Evolutionary conservation across 1,140 invertebrate genomes (phyloP).

Genomic region (Drosophila takahashii): DNA sequence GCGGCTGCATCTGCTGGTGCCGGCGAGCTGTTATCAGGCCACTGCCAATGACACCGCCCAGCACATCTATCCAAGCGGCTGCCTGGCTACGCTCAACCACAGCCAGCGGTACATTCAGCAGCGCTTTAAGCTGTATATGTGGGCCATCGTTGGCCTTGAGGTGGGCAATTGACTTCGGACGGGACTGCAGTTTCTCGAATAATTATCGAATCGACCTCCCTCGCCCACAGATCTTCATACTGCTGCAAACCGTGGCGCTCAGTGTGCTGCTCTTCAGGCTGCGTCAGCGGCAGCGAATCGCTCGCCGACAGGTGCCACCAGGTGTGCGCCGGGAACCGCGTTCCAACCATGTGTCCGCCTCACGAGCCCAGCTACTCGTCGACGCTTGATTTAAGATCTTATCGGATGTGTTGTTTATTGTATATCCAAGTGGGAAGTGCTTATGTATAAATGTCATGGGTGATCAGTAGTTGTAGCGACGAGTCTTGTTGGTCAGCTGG

Average conservation of each 20-base stretch:
- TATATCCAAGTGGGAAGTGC: slow-evolving; percentile 41
- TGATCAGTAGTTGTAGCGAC: slow-evolving; percentile 67
- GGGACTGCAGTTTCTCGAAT: neutral
- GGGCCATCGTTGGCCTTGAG: slow-evolving; percentile 74
- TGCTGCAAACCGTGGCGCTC: slow-evolving; percentile 57
- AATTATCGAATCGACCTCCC: neutral
- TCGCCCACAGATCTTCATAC: slow-evolving; percentile 55
- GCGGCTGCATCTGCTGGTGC: slow-evolving; percentile 57
- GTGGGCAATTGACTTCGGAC: slow-evolving; percentile 37
- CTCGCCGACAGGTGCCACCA: slow-evolving; percentile 59
- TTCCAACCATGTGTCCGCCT: slow-evolving; percentile 61
- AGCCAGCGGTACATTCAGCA: slow-evolving; percentile 51
- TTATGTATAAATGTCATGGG: slow-evolving; percentile 33
- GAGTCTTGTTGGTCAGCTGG: slow-evolving; percentile 70
- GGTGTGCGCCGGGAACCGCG: slow-evolving; percentile 66
- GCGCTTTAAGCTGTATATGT: slow-evolving; percentile 73
- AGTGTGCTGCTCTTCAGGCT: slow-evolving; percentile 62
- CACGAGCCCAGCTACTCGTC: slow-evolving; percentile 53
- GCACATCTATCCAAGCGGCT: slow-evolving; percentile 54
- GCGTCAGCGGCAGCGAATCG: slow-evolving; percentile 42
- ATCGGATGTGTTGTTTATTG: slow-evolving; percentile 57
- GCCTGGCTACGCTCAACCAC: slow-evolving; percentile 48
- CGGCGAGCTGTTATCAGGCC: slow-evolving; percentile 74
- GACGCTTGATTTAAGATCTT: slow-evolving; percentile 42
- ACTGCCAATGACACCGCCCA: slow-evolving; percentile 30